Base-by-base conservation (phyloP, 2,888 invertebrate species). In the Zygogramma bicolorata region DNA sequence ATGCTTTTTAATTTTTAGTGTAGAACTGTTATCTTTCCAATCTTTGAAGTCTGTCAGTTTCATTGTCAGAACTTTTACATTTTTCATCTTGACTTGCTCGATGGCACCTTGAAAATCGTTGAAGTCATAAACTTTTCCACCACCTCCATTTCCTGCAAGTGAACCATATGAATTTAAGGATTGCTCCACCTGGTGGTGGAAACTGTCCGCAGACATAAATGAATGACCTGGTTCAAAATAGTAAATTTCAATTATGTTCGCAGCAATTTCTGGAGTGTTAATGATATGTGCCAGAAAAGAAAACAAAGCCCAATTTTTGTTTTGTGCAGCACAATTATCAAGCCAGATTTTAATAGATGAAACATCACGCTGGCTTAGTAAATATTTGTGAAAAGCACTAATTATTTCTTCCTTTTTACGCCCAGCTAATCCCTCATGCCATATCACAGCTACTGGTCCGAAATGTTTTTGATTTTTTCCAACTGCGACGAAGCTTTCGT, bases 1-100 rank as follows among this genome's bases (percentile, higher is more conserved):
- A 49, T 27, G 53, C 34, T 65, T 65, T 22, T 49, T 49, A 49
- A 49, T 22, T 46, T 49, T 46, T n/a, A 29, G n/a, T 31, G 18
- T 15, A 13, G 65, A 65, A 18, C 25, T 27, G 29, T 60, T 42
- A n/a, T 15, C 40, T 42, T 42, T 42, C 29, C 59, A 59, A 29
- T 59, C 59, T 59, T 59, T 59, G 31, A 29, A 59, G 27, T 59
- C 59, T 20, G 7, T 22, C n/a, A 59, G 25, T 27, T 27, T 8
- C 59, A 59, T 59, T 59, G 59, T 15, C n/a, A 42, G 40, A 15
- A 42, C 40, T 15, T 42, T 57, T 29, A 70, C 70, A 70, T 65
- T 70, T 70, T 70, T 65, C 70, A 70, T 65, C 63, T 70, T 65
- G 38, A 70, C 70, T 65, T 70, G 70, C 70, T 70, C 40, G 40